Evolutionary conservation across 2,888 invertebrate genomes (phyloP).

Genomic region (Drosophila stalkeri): DNA sequence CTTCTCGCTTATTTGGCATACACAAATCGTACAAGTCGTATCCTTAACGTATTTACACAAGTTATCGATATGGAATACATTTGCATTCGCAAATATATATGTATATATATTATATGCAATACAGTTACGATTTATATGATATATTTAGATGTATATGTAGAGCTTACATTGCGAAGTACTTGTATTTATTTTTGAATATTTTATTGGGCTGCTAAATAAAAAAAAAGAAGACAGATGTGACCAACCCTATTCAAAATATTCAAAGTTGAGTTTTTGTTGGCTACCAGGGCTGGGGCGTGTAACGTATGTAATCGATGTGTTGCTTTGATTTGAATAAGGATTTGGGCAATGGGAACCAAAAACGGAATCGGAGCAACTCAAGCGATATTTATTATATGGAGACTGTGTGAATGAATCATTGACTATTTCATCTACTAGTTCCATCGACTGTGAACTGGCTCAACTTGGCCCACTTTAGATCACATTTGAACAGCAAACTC

Average conservation of each 20-base stretch:
- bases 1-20: conserved; percentile 43
- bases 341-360: background rate
- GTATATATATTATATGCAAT: conserved; percentile 14
- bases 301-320: conserved; percentile 1
- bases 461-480: conserved; percentile 85
- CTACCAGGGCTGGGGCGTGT: conserved; percentile 19
- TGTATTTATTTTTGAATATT: conserved; percentile 2
- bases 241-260: conserved; percentile 35
- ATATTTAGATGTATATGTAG: conserved; percentile 16
- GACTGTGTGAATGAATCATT: conserved; percentile 1
- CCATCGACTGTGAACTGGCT: background rate
- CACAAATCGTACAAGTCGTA: conserved; percentile 23
- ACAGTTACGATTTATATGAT: conserved; percentile 23
- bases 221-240: conserved; percentile 33
- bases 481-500: conserved; percentile 86
- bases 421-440: conserved; percentile 17
- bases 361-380: conserved; percentile 2
- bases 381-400: background rate
- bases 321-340: background rate
- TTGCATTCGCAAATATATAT: conserved; percentile 3
- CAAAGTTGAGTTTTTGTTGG: conserved; percentile 19
- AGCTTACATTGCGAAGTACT: background rate
- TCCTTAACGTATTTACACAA: conserved; percentile 53
- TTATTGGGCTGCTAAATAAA: conserved; percentile 20
- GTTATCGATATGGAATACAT: conserved; percentile 13